phyloP scores from a whole-genome alignment of 2,888 invertebrate genomes.

The Asteroscopus sphinx region DNA sequence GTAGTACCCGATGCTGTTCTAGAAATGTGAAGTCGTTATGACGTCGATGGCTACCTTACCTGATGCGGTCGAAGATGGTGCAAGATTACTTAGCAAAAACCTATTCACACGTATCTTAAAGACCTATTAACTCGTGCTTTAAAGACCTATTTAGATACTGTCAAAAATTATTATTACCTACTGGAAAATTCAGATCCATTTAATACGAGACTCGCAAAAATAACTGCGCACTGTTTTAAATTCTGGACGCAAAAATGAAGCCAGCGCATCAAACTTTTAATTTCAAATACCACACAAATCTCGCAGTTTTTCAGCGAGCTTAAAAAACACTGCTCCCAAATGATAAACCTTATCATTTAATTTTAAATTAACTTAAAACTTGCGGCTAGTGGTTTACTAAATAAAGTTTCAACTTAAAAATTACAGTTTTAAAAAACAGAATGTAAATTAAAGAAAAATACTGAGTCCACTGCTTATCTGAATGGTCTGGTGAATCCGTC shows the following conservation, averaged over 20 bases:
- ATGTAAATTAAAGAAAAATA: constrained; percentile 41
- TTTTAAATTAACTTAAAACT: constrained; percentile 33
- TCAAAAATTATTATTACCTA: no score
- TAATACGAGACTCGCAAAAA: neutral
- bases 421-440: constrained; percentile 12
- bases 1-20: no score
- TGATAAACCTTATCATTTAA: constrained; percentile 37
- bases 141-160: no score
- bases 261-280: constrained; percentile 8
- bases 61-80: no score
- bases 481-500: constrained; percentile 49
- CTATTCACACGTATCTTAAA: no score
- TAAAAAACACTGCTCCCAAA: constrained; percentile 17
- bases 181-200: no score
- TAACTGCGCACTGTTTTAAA: neutral
- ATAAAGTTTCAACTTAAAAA: constrained; percentile 44
- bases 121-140: no score
- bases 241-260: neutral
- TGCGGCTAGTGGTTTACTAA: constrained; percentile 30
- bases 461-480: constrained; percentile 43
- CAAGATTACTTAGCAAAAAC: no score
- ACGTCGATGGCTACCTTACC: no score
- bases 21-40: no score
- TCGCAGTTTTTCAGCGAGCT: constrained; percentile 11
- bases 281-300: constrained; percentile 17